These are phyloP conservation scores for Ageneiosus marmoratus DNA, from an alignment of 2,113 vertebrate genomes.

Conservation along the genomic window DNA sequence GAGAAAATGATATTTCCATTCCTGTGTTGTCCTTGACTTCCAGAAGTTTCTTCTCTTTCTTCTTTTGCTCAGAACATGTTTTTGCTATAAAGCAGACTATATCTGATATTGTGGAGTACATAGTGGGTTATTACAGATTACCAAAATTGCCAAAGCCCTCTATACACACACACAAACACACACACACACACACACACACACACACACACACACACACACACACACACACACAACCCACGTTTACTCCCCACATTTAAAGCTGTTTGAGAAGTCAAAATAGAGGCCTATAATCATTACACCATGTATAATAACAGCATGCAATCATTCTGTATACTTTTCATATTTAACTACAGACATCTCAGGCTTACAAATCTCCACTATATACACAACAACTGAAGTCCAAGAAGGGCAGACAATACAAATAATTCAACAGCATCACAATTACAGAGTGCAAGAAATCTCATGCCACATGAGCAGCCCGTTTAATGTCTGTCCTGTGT, in stretches of 20 bases:
- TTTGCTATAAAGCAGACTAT: neutral
- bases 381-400: constrained; percentile 1
- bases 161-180: neutral
- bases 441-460: constrained; percentile 1
- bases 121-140: constrained; percentile 28
- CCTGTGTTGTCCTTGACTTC: constrained; percentile 74
- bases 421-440: constrained; percentile 30
- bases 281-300: constrained; percentile 1
- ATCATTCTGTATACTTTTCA: constrained; percentile 18
- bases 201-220: neutral
- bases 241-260: constrained; percentile 16
- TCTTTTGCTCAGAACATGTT: neutral
- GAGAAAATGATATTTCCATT: constrained; percentile 73
- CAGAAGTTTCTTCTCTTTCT: constrained; percentile 27
- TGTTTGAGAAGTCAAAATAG: constrained; percentile 16
- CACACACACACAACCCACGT: constrained; percentile 8
- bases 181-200: neutral
- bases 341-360: constrained; percentile 31
- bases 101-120: neutral
- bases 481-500: constrained; percentile 22
- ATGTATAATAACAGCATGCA: constrained; percentile 14
- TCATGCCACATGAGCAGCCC: neutral
- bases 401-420: constrained; percentile 34
- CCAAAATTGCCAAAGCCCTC: neutral
- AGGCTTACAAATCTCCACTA: constrained; percentile 1